Evolutionary conservation across 1,140 invertebrate species (phyloP).

Genomic region (Limonius californicus): DNA sequence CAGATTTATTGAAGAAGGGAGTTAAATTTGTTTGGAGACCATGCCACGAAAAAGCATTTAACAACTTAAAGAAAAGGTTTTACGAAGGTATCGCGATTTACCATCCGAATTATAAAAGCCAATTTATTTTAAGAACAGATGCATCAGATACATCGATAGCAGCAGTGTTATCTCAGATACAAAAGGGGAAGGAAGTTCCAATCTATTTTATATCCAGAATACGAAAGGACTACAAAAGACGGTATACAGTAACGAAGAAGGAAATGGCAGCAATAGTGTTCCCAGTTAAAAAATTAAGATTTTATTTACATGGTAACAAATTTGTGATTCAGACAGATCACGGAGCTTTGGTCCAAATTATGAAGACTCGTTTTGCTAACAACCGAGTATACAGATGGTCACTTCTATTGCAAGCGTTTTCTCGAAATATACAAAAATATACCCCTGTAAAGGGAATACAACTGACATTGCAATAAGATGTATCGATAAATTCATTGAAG

Average conservation of each 20-base stretch:
- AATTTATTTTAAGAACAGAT: background rate
- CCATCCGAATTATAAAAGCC: no score
- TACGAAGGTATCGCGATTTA: background rate
- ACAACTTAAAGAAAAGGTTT: background rate
- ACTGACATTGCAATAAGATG: no score
- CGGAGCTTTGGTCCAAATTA: background rate
- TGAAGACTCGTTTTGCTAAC: background rate
- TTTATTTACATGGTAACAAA: background rate
- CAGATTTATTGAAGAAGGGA: background rate
- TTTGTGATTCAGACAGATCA: background rate
- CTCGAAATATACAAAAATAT: no score
- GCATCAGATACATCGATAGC: background rate
- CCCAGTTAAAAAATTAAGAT: background rate
- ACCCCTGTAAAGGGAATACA: no score
- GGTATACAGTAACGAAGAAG: background rate
- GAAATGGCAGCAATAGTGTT: background rate
- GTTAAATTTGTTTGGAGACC: background rate
- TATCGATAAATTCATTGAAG: no score
- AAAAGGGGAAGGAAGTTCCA: no score
- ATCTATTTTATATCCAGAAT: background rate
- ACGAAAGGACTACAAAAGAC: background rate
- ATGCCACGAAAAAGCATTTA: background rate
- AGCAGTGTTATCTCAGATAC: no score
- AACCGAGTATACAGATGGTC: background rate
- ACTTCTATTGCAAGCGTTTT: background rate